Base-by-base conservation (phyloP, 2,888 invertebrate species). In the Helobdella robusta region DNA sequence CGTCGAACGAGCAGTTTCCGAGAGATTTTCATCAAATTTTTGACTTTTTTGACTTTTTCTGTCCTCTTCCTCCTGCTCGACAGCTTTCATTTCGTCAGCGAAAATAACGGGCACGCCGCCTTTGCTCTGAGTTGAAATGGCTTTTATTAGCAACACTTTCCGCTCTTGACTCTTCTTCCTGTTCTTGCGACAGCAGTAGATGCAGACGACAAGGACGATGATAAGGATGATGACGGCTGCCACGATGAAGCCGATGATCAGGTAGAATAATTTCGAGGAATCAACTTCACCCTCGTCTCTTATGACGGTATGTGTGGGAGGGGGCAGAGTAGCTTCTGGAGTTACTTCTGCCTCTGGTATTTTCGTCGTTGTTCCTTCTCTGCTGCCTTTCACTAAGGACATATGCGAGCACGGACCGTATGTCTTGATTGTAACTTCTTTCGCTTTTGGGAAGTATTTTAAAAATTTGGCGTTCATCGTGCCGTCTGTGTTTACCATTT, bases 61-160 rank as follows among this genome's bases (percentile, higher is more conserved):
- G 8, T 54, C 54, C 15, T 62, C 65, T n/a, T 60, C 65, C 34
- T 64, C 64, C n/a, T 36, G 46, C 30, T 59, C 54, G 18, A 32
- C 64, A 75, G 93, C 93, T 73, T 94, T 93, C 52, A 95, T 83
- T 79, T 97, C 97, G 79, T 97, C 94, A 15, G 83, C 81, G 73
- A 95, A 94, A 75, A 97, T 95, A 46, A 95, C 92, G 0, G 97
- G 95, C 74, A 93, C 91, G 61, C 84, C 84, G 73, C 82, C 82
- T 4, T 48, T 40, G 4, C 50, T 18, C 25, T 25, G 4, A 11
- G n/a, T 35, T 3, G 60, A 40, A 25, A 25, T 5, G 8, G 40
- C 8, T 25, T 34, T 35, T 34, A 59, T 25, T 20, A 36, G 35
- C 25, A 20, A 46, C 5, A 40, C 25, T 87, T 89, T 86, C 83